Base-by-base conservation (phyloP, 2,797 vertebrate species). In the Pogoniulus pusillus region DNA sequence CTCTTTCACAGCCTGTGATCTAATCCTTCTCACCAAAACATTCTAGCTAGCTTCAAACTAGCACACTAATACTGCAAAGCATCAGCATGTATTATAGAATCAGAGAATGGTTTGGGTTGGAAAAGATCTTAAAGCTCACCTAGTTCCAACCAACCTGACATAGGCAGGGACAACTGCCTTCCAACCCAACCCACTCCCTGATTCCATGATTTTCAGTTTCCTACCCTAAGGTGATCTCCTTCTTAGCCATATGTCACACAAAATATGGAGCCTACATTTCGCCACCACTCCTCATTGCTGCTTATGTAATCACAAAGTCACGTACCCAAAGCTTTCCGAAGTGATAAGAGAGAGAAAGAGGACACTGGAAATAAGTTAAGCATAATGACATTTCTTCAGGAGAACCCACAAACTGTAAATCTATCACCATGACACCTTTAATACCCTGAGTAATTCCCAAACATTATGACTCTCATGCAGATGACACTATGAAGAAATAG, bases 191-290 rank as follows among this genome's bases (percentile, higher is more conserved):
- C 47, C 47, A 49, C 24, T 49, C n/a, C n/a, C 12, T 49, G 12
- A 24, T 49, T 24, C 47, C 23, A 23, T 49, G 47, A 24, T 59
- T 87, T 53, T 69, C 34, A 43, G 32, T 75, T 54, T 78, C 43
- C 24, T 32, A 3, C 18, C 47, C 7, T 26, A 14, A 58, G 41
- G n/a, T 27, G 26, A 39, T 62, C 23, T 39, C 57, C 45, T 14
- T 35, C 58, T 51, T 6, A 66, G 37, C 29, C 30, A 37, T n/a
- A 43, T n/a, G 30, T 83, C 39, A 23, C 54, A 23, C 23, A 62
- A 69, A 76, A 68, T 14, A 15, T 0, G 0, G 4, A 34, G 20
- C 20, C 22, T 63, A 4, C 39, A 49, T 6, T 18, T 58, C 66
- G 58, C 29, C 19, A 58, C 45, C 54, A 18, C 20, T 47, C 30